These are phyloP conservation scores for Venustoraphidia nigricollis DNA, from an alignment of 2,888 invertebrate species.

Conservation along the genomic window DNA sequence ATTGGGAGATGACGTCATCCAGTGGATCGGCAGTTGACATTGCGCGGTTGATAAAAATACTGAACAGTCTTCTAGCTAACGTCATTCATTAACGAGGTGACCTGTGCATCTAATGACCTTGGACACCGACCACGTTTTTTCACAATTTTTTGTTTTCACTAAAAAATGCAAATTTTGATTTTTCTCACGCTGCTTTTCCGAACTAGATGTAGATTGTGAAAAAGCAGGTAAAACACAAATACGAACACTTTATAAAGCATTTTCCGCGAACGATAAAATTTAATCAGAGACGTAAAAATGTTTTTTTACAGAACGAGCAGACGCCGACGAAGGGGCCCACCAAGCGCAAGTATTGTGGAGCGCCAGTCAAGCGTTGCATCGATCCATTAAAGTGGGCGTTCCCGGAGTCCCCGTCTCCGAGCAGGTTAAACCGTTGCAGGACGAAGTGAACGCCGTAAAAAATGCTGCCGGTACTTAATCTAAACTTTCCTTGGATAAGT, in stretches of 20 bases:
- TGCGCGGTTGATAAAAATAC: no score
- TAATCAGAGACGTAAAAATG: not conserved
- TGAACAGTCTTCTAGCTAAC: no score
- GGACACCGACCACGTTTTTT: no score
- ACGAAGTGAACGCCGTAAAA: slow-evolving; percentile 57
- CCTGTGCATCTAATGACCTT: no score
- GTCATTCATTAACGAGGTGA: no score
- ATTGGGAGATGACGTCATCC: no score
- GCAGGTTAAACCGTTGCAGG: slow-evolving; percentile 42
- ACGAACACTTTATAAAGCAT: slow-evolving; percentile 2
- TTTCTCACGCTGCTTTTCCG: no score
- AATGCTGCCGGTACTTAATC: slow-evolving; percentile 51
- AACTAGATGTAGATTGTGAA: no score
- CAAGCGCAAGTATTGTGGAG: slow-evolving; percentile 86
- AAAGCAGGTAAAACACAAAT: slow-evolving; percentile 10
- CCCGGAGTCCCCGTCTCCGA: slow-evolving; percentile 34
- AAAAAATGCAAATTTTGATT: no score
- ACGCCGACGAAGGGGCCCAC: slow-evolving; percentile 56
- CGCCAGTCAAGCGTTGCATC: slow-evolving; percentile 75
- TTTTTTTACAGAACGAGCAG: slow-evolving; percentile 41
- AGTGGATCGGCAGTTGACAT: no score
- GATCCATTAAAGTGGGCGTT: slow-evolving; percentile 52
- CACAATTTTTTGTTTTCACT: no score
- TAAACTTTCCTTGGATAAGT: no score
- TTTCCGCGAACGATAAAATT: slow-evolving; percentile 3